Evolutionary conservation across 2,113 vertebrate genomes (phyloP), one percentile per base, ranked within the genome.

Genomic region (Reinhardtius hippoglossoides): DNA sequence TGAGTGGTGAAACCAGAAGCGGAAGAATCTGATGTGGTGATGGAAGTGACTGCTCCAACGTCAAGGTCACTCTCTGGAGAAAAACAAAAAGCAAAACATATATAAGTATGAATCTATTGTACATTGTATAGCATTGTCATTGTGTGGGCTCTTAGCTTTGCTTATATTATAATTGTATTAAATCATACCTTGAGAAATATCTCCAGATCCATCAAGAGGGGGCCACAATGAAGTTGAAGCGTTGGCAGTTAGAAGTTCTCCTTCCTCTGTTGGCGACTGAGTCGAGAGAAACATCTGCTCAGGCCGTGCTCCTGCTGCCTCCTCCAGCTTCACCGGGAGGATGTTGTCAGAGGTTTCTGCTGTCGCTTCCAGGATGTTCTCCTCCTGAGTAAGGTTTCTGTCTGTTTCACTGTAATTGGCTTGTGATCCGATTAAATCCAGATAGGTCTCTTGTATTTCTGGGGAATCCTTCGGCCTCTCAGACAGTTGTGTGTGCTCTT

Each of bases 151-250:
- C 18, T 35, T 35, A 57, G 35, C 0, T 26, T 57, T 57, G 55
- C 13, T 35, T 21, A 61, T 40, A 21, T 40, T 10, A 26, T 35
- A 67, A 55, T 15, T 10, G 21, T 9, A 56, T 50, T 9, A 61
- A 58, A 67, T 23, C 57, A 35, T 87, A 93, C 92, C 92, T 86
- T 89, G 78, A 59, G 76, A 86, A 64, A 40, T 12, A 68, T 93
- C 89, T 78, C 90, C 92, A 76, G 91, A 93, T 1, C 88, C 92
- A 40, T 91, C 89, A 42, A 61, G 9, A 21, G 50, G n/a, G 18
- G 58, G 24, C 81, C 65, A 91, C 1, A 64, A 0, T 31, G 82
- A 80, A 15, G 74, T 78, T 1, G 82, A 40, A 26, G 69, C 63
- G 63, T 70, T 37, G 15, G 71, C 80, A 13, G 73, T 80, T 14